A percentile compares a stretch with the other conserved stretches of the same genome.
Evolutionary conservation across 2,888 invertebrate species (phyloP).

Genomic region (Stramonita haemastoma): DNA sequence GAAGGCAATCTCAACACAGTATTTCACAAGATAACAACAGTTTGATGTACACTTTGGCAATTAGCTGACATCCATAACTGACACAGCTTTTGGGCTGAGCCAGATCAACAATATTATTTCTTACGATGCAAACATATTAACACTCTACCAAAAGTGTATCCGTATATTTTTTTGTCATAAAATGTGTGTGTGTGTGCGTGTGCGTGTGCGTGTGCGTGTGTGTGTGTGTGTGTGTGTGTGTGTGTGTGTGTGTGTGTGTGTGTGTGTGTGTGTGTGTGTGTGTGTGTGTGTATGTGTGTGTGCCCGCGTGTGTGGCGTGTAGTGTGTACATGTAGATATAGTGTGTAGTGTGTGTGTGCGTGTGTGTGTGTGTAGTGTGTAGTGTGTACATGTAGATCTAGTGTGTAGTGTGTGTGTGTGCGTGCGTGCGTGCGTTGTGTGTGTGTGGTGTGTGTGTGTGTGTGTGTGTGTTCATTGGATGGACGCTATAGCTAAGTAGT

Average conservation of each 20-base stretch:
- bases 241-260: background rate
- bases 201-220: background rate
- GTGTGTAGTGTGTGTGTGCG: background rate
- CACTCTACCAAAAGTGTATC: no score
- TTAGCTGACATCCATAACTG: no score
- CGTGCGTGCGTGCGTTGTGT: background rate
- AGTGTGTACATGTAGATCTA: no score
- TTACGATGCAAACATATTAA: no score
- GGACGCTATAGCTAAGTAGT: no score
- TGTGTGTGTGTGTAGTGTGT: conserved; percentile 15
- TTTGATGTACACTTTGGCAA: no score
- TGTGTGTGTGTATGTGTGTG: background rate
- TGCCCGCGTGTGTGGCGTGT: background rate
- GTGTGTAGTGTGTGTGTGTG: background rate
- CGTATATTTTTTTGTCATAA: no score
- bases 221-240: conserved; percentile 9
- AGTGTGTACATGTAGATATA: background rate
- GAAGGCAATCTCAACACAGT: no score
- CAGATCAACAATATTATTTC: no score
- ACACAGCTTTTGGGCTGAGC: no score
- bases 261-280: background rate
- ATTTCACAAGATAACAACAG: no score
- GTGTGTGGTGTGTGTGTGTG: conserved; percentile 6
- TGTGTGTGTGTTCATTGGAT: background rate
- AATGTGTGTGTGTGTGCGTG: background rate